phyloP scores from a whole-genome alignment of 2,113 vertebrate genomes.

The Seriola rivoliana region DNA sequence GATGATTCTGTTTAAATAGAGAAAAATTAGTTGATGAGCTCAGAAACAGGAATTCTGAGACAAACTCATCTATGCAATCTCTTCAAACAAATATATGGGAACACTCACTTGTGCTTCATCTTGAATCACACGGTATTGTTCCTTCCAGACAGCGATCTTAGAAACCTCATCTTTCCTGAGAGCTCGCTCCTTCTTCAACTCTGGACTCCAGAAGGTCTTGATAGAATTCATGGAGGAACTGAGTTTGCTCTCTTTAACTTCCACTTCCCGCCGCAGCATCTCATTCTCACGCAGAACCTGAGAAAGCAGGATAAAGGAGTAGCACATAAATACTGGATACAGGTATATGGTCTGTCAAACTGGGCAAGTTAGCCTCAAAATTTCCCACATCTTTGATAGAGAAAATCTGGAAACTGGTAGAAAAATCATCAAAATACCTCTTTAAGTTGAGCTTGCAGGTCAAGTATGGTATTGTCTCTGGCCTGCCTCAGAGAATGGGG shows the following conservation, averaged over 20 bases:
- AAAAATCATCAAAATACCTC: conserved; percentile 83
- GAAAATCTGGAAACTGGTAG: not conserved
- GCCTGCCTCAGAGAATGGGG: conserved; percentile 97
- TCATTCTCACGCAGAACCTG: conserved; percentile 92
- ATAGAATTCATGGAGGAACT: conserved; percentile 99
- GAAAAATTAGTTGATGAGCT: not conserved
- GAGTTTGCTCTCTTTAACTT: conserved; percentile 98
- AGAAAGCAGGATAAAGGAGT: not conserved
- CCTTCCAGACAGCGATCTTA: conserved; percentile 96
- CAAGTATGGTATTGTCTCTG: conserved; percentile 96
- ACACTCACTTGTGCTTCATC: conserved; percentile 94
- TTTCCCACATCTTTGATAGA: not conserved
- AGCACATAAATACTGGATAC: not conserved
- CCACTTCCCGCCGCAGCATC: conserved; percentile 92
- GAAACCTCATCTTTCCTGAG: conserved; percentile 97
- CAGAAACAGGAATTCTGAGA: not conserved
- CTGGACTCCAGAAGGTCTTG: conserved; percentile 99
- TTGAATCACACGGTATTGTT: conserved; percentile 95
- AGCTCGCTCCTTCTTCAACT: conserved; percentile 97
- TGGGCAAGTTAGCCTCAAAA: not conserved
- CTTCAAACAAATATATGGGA: not conserved
- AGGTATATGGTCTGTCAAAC: not conserved
- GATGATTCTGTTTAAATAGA: not conserved
- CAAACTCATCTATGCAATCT: not conserved
- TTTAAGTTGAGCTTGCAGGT: conserved; percentile 96